Conservation (phyloP, 1,140 invertebrate genomes). For the Camponotus floridanus region DNA sequence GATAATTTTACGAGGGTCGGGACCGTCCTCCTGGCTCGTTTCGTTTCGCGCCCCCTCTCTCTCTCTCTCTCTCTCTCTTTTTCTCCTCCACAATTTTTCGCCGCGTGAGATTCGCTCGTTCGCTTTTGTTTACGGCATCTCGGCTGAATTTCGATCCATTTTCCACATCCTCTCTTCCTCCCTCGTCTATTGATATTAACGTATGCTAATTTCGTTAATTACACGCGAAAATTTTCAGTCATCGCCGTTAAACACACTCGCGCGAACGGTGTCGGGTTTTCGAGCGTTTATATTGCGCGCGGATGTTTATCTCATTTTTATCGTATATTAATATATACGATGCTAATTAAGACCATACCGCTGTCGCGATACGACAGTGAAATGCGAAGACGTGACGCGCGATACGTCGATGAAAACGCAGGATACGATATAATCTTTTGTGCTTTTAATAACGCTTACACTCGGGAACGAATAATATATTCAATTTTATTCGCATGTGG, state of each 20-base stretch:
- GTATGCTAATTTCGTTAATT: conserved; percentile 52
- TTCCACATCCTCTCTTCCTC: background rate
- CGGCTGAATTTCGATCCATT: background rate
- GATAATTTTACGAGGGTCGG: conserved; percentile 76
- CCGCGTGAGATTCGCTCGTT: conserved; percentile 18
- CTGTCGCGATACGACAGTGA: conserved; percentile 22
- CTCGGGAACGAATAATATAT: conserved; percentile 45
- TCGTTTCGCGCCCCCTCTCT: background rate
- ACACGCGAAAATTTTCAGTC: conserved; percentile 30
- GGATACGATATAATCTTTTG: conserved; percentile 50
- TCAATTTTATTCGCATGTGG: conserved; percentile 56
- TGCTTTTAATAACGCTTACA: conserved; percentile 59
- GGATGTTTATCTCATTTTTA: conserved; percentile 45
- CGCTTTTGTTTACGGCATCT: conserved; percentile 56
- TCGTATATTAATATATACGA: conserved; percentile 47
- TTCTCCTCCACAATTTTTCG: conserved; percentile 19
- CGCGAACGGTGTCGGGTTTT: conserved; percentile 26
- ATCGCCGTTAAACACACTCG: conserved; percentile 12
- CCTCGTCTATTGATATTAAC: background rate
- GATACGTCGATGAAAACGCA: conserved; percentile 58
- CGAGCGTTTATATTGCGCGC: conserved; percentile 44
- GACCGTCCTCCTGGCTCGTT: conserved; percentile 42
- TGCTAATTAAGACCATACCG: conserved; percentile 55
- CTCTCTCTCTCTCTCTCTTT: background rate
- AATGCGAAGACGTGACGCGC: conserved; percentile 51